Conservation (phyloP, 2,113 vertebrate species). For the Phaethornis superciliosus region DNA sequence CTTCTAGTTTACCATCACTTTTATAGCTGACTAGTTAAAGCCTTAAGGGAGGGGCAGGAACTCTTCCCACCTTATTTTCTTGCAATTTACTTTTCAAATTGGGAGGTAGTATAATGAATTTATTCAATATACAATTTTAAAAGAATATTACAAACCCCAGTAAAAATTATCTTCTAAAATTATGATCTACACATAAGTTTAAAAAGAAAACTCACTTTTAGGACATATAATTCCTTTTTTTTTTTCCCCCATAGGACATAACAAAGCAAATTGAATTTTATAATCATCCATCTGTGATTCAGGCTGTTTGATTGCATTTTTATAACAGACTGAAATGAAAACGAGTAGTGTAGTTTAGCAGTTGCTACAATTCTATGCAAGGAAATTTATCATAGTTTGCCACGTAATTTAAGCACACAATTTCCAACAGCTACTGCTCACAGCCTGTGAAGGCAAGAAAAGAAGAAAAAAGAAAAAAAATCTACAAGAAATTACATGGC, state of each 20-base stretch:
- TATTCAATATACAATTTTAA: not conserved
- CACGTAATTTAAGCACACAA: conserved; percentile 29
- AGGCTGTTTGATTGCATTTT: conserved; percentile 23
- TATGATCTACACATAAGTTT: not conserved
- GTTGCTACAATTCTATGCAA: not conserved
- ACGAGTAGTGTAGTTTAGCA: conserved; percentile 20
- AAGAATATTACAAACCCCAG: not conserved
- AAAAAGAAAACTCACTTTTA: not conserved
- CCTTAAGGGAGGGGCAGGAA: not conserved
- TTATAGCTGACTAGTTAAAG: not conserved
- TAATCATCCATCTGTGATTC: conserved; percentile 15
- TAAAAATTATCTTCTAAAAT: not conserved
- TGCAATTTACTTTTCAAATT: not conserved
- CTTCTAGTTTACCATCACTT: not conserved
- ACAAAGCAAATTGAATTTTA: conserved; percentile 9
- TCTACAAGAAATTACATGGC: not conserved
- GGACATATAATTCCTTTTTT: not conserved
- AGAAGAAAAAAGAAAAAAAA: not conserved
- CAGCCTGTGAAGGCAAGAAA: not conserved
- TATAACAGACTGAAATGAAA: conserved; percentile 18
- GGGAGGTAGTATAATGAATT: not conserved
- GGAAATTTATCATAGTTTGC: conserved; percentile 40
- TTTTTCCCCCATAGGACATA: not conserved
- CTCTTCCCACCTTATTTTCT: not conserved
- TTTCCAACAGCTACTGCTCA: conserved; percentile 11